A percentile compares a stretch with the other conserved stretches of the same genome.
Conservation (phyloP, 2,888 invertebrate genomes). For the Leptopilina syphax region DNA sequence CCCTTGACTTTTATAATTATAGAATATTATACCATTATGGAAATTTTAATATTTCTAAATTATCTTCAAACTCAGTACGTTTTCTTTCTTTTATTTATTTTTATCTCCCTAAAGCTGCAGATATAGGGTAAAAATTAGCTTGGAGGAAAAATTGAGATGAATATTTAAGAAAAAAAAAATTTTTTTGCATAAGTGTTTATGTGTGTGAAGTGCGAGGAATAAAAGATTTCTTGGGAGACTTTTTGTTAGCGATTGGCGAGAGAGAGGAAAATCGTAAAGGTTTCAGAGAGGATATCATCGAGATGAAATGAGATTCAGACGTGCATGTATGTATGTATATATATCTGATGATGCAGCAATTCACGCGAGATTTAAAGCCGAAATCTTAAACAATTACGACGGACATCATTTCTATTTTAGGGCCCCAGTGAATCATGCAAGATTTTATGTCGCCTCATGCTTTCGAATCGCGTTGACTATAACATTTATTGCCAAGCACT, state of each 20-base stretch:
- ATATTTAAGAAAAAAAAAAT: too few relatives aligned
- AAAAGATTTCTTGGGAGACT: not conserved
- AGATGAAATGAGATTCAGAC: not conserved
- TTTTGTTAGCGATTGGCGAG: not conserved
- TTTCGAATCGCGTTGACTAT: conserved; percentile 59
- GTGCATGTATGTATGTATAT: conserved; percentile 29
- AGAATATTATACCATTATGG: too few relatives aligned
- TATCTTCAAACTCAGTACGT: too few relatives aligned
- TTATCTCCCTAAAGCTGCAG: too few relatives aligned
- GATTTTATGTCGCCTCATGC: conserved; percentile 54
- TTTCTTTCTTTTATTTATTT: too few relatives aligned
- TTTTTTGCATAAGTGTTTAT: not conserved
- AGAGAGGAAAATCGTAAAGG: conserved; percentile 47
- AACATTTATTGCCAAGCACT: conserved; percentile 63
- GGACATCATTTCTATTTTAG: conserved; percentile 72
- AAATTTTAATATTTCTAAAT: too few relatives aligned
- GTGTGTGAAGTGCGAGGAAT: not conserved
- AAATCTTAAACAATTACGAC: conserved; percentile 60
- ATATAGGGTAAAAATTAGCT: too few relatives aligned
- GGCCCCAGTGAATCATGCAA: conserved; percentile 64
- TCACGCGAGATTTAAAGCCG: conserved; percentile 59
- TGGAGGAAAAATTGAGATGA: too few relatives aligned
- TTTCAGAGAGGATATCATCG: conserved; percentile 44
- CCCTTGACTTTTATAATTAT: too few relatives aligned
- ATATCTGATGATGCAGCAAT: conserved; percentile 41